These are phyloP conservation scores for Cranoglanis bouderius DNA, from an alignment of 2,113 vertebrate genomes.

Conservation along the genomic window DNA sequence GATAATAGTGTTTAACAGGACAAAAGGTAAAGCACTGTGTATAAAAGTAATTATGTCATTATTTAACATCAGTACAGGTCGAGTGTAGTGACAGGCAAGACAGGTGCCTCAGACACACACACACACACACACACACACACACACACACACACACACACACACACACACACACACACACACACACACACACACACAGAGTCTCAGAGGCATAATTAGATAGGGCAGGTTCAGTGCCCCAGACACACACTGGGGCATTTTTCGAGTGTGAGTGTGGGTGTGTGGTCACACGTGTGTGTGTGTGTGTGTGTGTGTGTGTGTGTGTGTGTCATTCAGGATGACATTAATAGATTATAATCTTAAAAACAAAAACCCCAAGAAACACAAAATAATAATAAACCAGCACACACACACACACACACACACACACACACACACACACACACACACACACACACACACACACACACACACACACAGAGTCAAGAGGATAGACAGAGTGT, in stretches of 20 bases:
- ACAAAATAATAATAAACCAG: background rate
- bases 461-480: background rate
- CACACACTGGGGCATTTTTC: conserved; percentile 21
- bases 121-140: conserved; percentile 7
- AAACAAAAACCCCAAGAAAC: background rate
- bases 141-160: conserved; percentile 1
- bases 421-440: background rate
- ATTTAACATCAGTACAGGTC: background rate
- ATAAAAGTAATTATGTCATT: background rate
- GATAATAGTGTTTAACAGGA: background rate
- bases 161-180: conserved; percentile 21
- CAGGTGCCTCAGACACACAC: background rate
- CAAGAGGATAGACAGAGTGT: background rate
- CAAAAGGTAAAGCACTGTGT: background rate
- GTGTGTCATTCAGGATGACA: background rate
- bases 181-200: conserved; percentile 60
- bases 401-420: too few species aligned
- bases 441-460: too few species aligned
- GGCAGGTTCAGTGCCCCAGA: conserved; percentile 29
- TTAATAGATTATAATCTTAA: conserved; percentile 2
- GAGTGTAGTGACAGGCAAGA: background rate
- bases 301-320: conserved; percentile 8
- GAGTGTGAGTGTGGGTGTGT: background rate
- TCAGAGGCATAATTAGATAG: conserved; percentile 47
- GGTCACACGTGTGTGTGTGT: background rate